These are phyloP conservation scores for Archips crataeganus DNA, from an alignment of 2,888 invertebrate species.

Conservation along the genomic window DNA sequence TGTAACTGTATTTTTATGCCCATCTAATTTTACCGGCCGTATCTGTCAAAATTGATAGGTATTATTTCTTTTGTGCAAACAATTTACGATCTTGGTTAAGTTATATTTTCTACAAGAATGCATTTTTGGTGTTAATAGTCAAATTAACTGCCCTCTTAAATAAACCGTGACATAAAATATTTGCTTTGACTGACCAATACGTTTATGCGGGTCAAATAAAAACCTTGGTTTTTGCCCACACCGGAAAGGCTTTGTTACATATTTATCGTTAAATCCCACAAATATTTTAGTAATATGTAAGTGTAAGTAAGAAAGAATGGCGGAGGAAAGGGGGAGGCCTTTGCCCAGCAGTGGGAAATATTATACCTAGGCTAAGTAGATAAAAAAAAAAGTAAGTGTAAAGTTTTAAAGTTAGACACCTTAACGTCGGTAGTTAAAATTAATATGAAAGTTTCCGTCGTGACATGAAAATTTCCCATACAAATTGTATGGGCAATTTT, in stretches of 20 bases:
- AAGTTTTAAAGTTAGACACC: too few relatives aligned
- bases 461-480: too few relatives aligned
- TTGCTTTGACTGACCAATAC: conserved; percentile 22
- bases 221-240: not conserved
- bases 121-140: conserved; percentile 31
- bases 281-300: too few relatives aligned
- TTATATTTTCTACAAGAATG: conserved; percentile 45
- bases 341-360: too few relatives aligned
- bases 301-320: too few relatives aligned
- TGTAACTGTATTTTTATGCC: conserved; percentile 34
- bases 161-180: conserved; percentile 32
- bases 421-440: too few relatives aligned
- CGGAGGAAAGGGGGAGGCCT: too few relatives aligned
- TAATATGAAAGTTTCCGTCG: too few relatives aligned
- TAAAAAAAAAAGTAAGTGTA: too few relatives aligned
- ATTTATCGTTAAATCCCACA: not conserved
- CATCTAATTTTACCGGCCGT: conserved; percentile 33
- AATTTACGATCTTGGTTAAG: conserved; percentile 49
- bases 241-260: too few relatives aligned
- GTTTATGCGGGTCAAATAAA: conserved; percentile 21
- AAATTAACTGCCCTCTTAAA: conserved; percentile 19
- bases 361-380: too few relatives aligned
- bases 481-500: too few relatives aligned
- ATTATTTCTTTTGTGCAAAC: conserved; percentile 33
- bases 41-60: conserved; percentile 38